Conservation (phyloP, 2,888 invertebrate species). For the Aquatica leii region DNA sequence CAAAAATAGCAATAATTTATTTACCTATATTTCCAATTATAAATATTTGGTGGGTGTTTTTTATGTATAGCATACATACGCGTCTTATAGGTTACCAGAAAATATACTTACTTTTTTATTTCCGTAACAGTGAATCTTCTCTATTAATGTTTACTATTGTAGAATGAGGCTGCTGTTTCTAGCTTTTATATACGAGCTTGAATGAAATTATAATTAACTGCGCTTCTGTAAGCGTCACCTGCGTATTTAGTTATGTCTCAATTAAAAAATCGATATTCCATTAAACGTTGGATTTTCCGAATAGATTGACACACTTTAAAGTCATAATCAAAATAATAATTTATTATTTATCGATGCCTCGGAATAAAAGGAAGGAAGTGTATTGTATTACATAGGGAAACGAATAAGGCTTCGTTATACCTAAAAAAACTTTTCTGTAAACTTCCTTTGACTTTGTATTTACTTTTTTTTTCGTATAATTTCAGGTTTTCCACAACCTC, state of each 20-base stretch:
- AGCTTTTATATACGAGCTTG: not conserved
- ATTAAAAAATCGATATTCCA: conserved; percentile 30
- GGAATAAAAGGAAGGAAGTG: not conserved
- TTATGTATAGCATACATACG: too few relatives aligned
- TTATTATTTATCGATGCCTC: not conserved
- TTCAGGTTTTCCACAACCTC: conserved; percentile 89
- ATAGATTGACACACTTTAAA: not conserved
- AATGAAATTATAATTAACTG: conserved; percentile 30
- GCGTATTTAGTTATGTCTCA: conserved; percentile 25
- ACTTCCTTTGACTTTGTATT: not conserved
- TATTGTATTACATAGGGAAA: conserved; percentile 1
- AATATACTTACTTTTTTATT: too few relatives aligned
- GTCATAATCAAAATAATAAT: conserved; percentile 4
- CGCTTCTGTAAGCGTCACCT: conserved; percentile 25
- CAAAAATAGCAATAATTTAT: too few relatives aligned
- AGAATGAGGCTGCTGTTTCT: too few relatives aligned
- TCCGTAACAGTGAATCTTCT: too few relatives aligned
- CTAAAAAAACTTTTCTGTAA: not conserved
- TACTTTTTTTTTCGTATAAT: conserved; percentile 39
- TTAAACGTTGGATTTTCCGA: conserved; percentile 11
- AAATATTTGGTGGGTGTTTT: too few relatives aligned
- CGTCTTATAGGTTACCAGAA: too few relatives aligned
- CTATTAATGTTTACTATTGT: too few relatives aligned
- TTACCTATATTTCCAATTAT: too few relatives aligned
- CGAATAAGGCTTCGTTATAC: not conserved